A percentile compares a stretch with the other conserved stretches of the same genome.
These are phyloP conservation scores for Orthonevra nobilis DNA, from an alignment of 2,888 invertebrate species.

Conservation along the genomic window DNA sequence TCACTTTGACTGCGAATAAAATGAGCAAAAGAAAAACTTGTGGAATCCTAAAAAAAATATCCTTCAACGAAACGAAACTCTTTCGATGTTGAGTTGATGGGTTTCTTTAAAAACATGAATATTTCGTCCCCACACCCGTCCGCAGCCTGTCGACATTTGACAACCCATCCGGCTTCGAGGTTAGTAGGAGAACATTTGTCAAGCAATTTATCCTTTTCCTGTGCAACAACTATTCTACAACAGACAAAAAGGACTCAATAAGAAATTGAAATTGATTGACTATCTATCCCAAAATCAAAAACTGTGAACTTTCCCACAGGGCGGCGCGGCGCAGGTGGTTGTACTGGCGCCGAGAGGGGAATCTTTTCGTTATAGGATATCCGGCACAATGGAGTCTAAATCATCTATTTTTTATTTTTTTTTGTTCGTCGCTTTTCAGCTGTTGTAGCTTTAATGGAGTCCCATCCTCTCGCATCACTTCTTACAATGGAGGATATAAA, in stretches of 20 bases:
- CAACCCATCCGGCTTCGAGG: neutral
- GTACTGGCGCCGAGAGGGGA: neutral
- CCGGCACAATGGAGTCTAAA: conserved; percentile 39
- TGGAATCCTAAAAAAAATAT: conserved; percentile 1
- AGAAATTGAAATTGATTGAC: conserved; percentile 52
- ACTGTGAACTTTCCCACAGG: conserved; percentile 34
- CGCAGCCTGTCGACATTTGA: no score
- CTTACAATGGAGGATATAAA: conserved; percentile 51
- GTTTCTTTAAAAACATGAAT: neutral
- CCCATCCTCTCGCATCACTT: neutral
- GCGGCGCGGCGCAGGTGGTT: conserved; percentile 1
- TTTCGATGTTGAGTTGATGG: neutral
- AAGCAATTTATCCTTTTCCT: conserved; percentile 4
- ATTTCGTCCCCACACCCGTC: neutral
- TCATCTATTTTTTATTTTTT: conserved; percentile 22
- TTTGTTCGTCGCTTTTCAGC: conserved; percentile 24
- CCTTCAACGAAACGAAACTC: neutral
- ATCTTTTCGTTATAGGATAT: conserved; percentile 47
- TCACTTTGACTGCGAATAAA: conserved; percentile 15
- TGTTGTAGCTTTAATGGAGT: conserved; percentile 12
- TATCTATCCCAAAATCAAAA: conserved; percentile 34
- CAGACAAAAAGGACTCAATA: conserved; percentile 26
- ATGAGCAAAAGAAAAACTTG: conserved; percentile 18
- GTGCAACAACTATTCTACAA: conserved; percentile 3
- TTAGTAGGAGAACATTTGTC: conserved; percentile 3